Percentiles rank a stretch among this genome's conserved stretches.
phyloP scores from a whole-genome alignment of 1,140 invertebrate genomes.

The Oryctes rhinoceros region DNA sequence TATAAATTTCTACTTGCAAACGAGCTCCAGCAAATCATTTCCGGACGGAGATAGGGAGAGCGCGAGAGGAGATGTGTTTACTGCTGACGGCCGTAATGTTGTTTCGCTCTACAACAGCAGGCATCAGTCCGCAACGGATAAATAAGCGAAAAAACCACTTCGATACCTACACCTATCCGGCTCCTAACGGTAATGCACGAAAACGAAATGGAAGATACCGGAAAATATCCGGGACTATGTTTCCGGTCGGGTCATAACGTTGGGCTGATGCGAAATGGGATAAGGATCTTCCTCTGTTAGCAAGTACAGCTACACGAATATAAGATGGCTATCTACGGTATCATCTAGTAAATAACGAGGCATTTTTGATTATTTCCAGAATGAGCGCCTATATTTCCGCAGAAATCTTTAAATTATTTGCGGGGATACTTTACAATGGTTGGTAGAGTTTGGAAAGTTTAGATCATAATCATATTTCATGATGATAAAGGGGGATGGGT shows the following conservation, averaged over 20 bases:
- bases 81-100: background rate
- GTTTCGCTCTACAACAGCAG: background rate
- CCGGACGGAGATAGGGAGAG: background rate
- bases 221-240: background rate
- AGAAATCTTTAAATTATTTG: too few species aligned
- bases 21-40: slow-evolving; percentile 13
- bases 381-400: too few species aligned
- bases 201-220: background rate
- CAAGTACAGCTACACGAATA: background rate
- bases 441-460: too few species aligned
- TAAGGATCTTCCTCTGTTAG: background rate
- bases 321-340: background rate
- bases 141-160: background rate
- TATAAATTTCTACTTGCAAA: slow-evolving; percentile 11
- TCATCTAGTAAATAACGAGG: background rate
- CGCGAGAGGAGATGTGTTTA: background rate
- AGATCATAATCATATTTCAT: too few species aligned
- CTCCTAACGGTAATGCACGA: background rate
- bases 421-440: too few species aligned
- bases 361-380: background rate
- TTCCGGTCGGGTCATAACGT: background rate
- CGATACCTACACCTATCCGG: background rate
- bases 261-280: background rate
- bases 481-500: too few species aligned
- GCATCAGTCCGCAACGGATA: background rate